Evolutionary conservation across 92 coral and sea anemone species (phyloP).

Genomic region (Actinostola sp.): DNA sequence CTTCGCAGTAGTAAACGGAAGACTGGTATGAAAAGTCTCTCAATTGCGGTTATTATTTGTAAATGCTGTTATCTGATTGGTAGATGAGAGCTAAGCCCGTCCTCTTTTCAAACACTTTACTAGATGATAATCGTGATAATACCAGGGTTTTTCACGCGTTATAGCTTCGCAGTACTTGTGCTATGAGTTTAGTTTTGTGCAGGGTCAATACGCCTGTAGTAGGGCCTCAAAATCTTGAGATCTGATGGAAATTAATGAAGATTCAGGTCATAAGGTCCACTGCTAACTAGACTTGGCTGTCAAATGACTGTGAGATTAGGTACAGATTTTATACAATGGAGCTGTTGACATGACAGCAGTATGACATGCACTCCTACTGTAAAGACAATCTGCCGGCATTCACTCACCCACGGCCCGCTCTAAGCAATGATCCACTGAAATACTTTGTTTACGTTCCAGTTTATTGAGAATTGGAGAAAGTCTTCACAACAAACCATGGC

Average conservation of each 20-base stretch:
- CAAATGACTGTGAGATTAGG: conserved; percentile 55
- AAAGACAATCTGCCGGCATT: conserved; percentile 19
- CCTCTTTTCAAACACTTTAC: conserved; percentile 50
- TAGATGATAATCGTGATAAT: conserved; percentile 46
- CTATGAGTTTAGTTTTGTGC: conserved; percentile 21
- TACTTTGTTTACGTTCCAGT: conserved; percentile 12
- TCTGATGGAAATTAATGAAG: conserved; percentile 8
- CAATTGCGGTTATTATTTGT: conserved; percentile 48
- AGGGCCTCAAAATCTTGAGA: conserved; percentile 13
- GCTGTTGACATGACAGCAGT: conserved; percentile 46
- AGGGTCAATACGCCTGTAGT: conserved; percentile 30
- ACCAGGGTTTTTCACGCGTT: conserved; percentile 19
- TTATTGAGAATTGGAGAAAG: background rate
- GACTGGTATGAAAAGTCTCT: conserved; percentile 29
- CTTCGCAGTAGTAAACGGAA: conserved; percentile 30
- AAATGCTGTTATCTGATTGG: conserved; percentile 53
- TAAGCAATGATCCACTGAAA: conserved; percentile 14
- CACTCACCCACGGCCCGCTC: conserved; percentile 32
- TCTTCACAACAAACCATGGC: background rate
- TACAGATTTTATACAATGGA: conserved; percentile 30
- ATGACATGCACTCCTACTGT: conserved; percentile 32
- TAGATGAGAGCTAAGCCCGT: conserved; percentile 21
- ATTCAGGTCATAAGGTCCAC: conserved; percentile 38
- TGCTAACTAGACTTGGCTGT: conserved; percentile 72
- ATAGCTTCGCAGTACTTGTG: conserved; percentile 3